phyloP scores from a whole-genome alignment of 2,113 vertebrate genomes.

The Eira barbara region DNA sequence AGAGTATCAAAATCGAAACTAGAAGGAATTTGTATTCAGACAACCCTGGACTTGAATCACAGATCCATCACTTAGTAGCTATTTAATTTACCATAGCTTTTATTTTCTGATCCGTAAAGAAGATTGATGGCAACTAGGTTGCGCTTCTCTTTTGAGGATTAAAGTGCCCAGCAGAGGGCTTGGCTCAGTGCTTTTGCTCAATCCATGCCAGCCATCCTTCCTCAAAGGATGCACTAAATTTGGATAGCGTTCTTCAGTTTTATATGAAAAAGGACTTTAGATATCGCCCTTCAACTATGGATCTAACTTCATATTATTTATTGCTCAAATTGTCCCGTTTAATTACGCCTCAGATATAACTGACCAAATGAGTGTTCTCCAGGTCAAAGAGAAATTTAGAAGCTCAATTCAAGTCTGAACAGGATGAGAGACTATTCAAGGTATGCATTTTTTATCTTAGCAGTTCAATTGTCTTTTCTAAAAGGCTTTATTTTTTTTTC shows the following conservation, averaged over 20 bases:
- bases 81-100: slow-evolving; percentile 8
- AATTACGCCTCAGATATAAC: slow-evolving; percentile 35
- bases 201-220: neutral
- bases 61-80: neutral
- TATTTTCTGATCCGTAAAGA: slow-evolving; percentile 15
- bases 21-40: neutral
- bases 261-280: neutral
- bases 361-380: neutral
- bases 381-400: slow-evolving; percentile 33
- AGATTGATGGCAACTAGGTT: neutral
- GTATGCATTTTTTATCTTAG: slow-evolving; percentile 6
- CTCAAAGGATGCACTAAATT: neutral
- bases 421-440: neutral
- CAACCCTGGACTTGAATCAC: slow-evolving; percentile 14
- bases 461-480: neutral
- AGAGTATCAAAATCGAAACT: neutral
- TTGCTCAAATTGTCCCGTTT: neutral
- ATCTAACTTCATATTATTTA: slow-evolving; percentile 13
- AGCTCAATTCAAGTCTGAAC: neutral
- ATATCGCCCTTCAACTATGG: neutral
- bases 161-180: neutral
- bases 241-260: neutral
- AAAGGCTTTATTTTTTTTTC: neutral
- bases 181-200: neutral
- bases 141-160: neutral